These are phyloP conservation scores for Habropoda laboriosa DNA, from an alignment of 1,140 invertebrate species.

Conservation along the genomic window DNA sequence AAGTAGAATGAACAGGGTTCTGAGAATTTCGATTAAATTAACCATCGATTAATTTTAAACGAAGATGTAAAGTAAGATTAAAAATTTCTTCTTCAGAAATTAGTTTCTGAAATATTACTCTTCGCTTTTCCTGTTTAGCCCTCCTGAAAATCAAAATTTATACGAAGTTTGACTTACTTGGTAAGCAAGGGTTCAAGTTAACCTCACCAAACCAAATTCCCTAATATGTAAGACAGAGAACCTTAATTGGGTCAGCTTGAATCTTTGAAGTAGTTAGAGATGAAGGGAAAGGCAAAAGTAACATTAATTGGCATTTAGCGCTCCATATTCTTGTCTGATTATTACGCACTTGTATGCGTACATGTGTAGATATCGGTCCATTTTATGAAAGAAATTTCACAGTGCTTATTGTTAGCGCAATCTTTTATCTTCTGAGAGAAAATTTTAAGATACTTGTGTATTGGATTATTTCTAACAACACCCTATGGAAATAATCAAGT, in stretches of 20 bases:
- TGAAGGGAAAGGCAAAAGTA: neutral
- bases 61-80: no score
- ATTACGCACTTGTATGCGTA: neutral
- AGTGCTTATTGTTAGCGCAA: neutral
- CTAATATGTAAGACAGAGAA: slow-evolving; percentile 10
- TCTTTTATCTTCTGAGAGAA: neutral
- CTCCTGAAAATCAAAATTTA: neutral
- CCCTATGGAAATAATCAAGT: no score
- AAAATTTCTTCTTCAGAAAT: neutral
- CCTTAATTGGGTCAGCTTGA: neutral
- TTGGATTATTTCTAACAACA: no score
- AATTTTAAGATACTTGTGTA: no score
- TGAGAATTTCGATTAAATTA: neutral
- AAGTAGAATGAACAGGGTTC: neutral
- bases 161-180: neutral
- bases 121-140: no score
- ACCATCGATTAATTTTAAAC: neutral
- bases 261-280: neutral
- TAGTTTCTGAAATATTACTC: neutral
- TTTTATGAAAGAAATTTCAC: neutral
- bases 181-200: neutral
- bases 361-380: neutral
- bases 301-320: slow-evolving; percentile 21
- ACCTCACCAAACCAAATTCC: neutral
- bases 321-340: neutral